These are phyloP conservation scores for Eledona agricola DNA, from an alignment of 2,888 invertebrate genomes.

Conservation along the genomic window DNA sequence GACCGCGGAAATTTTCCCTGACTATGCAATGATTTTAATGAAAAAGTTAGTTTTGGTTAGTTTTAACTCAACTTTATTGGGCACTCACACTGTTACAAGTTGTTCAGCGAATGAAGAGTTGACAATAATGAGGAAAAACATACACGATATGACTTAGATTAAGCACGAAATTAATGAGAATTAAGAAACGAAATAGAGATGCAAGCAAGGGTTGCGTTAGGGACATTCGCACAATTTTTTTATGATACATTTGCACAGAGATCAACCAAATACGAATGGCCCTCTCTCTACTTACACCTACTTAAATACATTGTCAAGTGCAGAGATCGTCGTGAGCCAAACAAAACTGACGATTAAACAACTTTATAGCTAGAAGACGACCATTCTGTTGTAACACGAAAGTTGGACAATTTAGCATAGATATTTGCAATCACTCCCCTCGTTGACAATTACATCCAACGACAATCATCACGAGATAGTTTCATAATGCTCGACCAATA, in stretches of 20 bases:
- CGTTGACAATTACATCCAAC: constrained; percentile 6
- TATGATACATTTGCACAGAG: no score
- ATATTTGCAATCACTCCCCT: no score
- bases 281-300: constrained; percentile 20
- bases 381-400: constrained; percentile 1
- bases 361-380: no score
- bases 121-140: constrained; percentile 25
- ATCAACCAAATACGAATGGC: constrained; percentile 27
- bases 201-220: constrained; percentile 17
- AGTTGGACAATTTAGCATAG: constrained; percentile 4
- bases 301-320: constrained; percentile 18
- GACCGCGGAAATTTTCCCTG: constrained; percentile 42
- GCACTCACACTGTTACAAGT: constrained; percentile 58
- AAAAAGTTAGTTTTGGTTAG: constrained; percentile 57
- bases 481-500: no score
- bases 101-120: constrained; percentile 25
- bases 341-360: no score
- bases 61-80: constrained; percentile 62
- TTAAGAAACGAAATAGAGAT: constrained; percentile 15
- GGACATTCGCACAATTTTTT: constrained; percentile 23
- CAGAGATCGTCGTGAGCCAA: constrained; percentile 11
- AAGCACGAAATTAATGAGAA: constrained; percentile 22
- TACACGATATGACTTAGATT: constrained; percentile 29
- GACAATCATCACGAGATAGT: constrained; percentile 15
- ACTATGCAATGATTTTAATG: constrained; percentile 42